These are phyloP conservation scores for Heliconius nattereri DNA, from an alignment of 1,140 invertebrate species.

Conservation along the genomic window DNA sequence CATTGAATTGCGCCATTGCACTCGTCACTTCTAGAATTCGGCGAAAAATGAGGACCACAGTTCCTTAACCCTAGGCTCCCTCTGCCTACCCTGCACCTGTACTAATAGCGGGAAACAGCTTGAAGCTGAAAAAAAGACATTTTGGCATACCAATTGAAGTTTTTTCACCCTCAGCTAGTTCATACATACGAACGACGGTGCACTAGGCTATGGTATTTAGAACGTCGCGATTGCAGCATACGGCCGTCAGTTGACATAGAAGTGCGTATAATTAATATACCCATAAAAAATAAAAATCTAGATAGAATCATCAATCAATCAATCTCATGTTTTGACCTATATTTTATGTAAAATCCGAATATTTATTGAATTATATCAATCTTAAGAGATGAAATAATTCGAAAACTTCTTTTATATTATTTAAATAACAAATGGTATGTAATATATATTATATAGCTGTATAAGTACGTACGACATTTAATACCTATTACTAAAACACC, in stretches of 20 bases:
- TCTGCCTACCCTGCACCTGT: too few species aligned
- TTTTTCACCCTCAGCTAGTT: constrained; percentile 4
- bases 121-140: too few species aligned
- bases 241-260: constrained; percentile 13
- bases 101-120: too few species aligned
- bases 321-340: neutral
- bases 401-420: neutral
- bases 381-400: neutral
- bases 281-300: constrained; percentile 1
- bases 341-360: neutral
- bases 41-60: too few species aligned
- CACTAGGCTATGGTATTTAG: constrained; percentile 14
- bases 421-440: neutral
- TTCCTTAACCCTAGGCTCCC: too few species aligned
- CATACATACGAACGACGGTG: neutral
- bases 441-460: neutral
- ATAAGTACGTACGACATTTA: neutral
- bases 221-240: constrained; percentile 8
- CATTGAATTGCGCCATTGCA: too few species aligned
- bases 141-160: too few species aligned
- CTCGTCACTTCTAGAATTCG: too few species aligned
- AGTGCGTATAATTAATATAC: constrained; percentile 3
- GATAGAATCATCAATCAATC: too few species aligned
- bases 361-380: neutral
- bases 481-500: neutral